Percentiles rank a stretch among this genome's conserved stretches.
These are phyloP conservation scores for Cyphomyrmex costatus DNA, from an alignment of 1,140 invertebrate species.

Conservation along the genomic window DNA sequence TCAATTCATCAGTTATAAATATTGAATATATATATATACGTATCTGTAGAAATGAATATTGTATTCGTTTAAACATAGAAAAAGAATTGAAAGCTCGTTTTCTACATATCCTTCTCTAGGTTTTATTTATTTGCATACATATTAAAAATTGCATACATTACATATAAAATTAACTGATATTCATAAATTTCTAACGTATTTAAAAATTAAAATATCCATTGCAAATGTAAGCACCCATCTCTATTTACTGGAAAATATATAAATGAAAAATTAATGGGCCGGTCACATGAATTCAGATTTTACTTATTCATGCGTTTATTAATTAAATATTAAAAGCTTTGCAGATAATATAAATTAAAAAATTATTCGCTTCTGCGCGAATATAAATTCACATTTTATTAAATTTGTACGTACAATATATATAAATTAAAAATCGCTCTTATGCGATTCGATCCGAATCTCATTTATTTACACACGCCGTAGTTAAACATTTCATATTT, in stretches of 20 bases:
- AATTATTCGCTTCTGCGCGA: conserved; percentile 55
- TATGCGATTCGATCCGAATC: conserved; percentile 34
- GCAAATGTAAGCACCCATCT: conserved; percentile 56
- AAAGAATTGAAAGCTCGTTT: background rate
- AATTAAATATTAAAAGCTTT: conserved; percentile 63
- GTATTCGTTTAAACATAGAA: background rate
- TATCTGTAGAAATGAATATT: background rate
- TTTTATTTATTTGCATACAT: conserved; percentile 21
- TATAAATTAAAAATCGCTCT: conserved; percentile 55
- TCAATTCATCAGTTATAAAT: background rate
- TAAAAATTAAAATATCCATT: conserved; percentile 63
- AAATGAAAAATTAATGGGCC: conserved; percentile 61
- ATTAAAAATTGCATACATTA: conserved; percentile 45
- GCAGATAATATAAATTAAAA: conserved; percentile 64
- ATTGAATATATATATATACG: background rate
- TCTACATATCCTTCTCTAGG: background rate
- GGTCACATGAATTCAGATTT: conserved; percentile 54
- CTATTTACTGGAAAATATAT: conserved; percentile 59
- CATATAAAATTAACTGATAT: conserved; percentile 51
- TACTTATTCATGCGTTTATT: conserved; percentile 56
- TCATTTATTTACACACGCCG: conserved; percentile 42
- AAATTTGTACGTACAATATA: conserved; percentile 39
- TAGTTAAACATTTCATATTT: conserved; percentile 50
- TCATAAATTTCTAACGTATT: conserved; percentile 56
- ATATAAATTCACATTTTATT: conserved; percentile 63